These are phyloP conservation scores for Augochlorella aurata DNA, from an alignment of 2,888 invertebrate genomes.

Conservation along the genomic window DNA sequence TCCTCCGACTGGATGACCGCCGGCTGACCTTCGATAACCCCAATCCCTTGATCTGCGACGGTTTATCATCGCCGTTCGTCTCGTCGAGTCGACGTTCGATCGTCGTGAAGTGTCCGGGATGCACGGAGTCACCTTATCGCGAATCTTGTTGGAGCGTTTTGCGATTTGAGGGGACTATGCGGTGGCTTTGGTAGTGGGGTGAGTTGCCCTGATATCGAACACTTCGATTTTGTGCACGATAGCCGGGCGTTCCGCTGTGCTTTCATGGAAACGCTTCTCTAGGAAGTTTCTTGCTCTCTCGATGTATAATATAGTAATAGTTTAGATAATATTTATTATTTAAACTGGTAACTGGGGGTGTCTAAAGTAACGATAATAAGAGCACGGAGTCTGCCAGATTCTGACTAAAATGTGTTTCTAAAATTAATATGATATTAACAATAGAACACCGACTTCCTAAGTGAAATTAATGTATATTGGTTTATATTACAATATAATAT, in stretches of 20 bases:
- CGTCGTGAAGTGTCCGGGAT: conserved; percentile 39
- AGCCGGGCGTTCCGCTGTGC: background rate
- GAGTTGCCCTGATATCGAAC: background rate
- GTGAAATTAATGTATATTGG: no score
- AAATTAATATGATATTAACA: no score
- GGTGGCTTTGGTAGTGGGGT: background rate
- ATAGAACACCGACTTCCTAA: no score
- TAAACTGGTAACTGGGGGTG: no score
- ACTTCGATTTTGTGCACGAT: background rate
- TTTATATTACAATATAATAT: no score
- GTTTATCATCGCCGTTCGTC: conserved; percentile 45
- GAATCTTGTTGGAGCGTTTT: background rate
- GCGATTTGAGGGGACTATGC: background rate
- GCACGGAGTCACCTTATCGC: background rate
- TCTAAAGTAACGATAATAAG: no score
- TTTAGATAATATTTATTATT: no score
- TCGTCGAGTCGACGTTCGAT: conserved; percentile 56
- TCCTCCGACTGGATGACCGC: conserved; percentile 57
- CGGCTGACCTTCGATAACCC: conserved; percentile 36
- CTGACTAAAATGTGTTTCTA: no score
- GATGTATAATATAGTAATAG: no score
- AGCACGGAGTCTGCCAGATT: no score
- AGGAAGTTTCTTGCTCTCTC: no score
- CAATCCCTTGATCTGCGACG: background rate
- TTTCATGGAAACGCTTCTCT: no score